These are phyloP conservation scores for Noctua janthe DNA, from an alignment of 2,888 invertebrate species.

Conservation along the genomic window DNA sequence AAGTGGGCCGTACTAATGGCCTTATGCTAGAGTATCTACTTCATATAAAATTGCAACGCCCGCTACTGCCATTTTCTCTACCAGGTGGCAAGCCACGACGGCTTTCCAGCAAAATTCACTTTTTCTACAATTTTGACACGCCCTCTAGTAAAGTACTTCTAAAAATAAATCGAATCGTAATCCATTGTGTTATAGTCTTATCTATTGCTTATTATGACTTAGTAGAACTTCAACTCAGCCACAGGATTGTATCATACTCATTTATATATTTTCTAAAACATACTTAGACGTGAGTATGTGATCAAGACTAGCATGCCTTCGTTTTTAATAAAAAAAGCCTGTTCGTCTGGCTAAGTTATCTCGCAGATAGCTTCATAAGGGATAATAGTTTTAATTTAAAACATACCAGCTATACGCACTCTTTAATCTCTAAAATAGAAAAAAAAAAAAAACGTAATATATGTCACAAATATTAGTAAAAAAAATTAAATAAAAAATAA, in stretches of 20 bases:
- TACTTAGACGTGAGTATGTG: background rate
- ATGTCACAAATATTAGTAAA: background rate
- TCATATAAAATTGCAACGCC: background rate
- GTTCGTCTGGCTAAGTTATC: background rate
- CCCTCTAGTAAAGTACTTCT: background rate
- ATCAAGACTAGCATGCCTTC: background rate
- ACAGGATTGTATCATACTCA: background rate
- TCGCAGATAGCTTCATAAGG: background rate
- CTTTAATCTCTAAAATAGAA: too few relatives aligned
- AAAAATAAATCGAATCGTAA: background rate
- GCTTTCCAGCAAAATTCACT: background rate
- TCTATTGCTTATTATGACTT: slow-evolving; percentile 10
- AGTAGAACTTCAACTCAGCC: background rate
- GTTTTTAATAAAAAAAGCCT: background rate
- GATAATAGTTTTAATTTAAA: background rate
- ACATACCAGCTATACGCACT: too few relatives aligned
- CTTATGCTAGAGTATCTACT: background rate
- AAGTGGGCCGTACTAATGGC: background rate
- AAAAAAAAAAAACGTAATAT: too few relatives aligned
- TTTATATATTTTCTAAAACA: slow-evolving; percentile 9
- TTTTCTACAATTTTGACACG: background rate
- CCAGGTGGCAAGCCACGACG: background rate
- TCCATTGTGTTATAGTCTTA: slow-evolving; percentile 13
- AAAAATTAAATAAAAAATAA: background rate
- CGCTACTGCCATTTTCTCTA: too few relatives aligned